Evolutionary conservation across 2,888 invertebrate species (phyloP).

Genomic region (Crematogaster levior): DNA sequence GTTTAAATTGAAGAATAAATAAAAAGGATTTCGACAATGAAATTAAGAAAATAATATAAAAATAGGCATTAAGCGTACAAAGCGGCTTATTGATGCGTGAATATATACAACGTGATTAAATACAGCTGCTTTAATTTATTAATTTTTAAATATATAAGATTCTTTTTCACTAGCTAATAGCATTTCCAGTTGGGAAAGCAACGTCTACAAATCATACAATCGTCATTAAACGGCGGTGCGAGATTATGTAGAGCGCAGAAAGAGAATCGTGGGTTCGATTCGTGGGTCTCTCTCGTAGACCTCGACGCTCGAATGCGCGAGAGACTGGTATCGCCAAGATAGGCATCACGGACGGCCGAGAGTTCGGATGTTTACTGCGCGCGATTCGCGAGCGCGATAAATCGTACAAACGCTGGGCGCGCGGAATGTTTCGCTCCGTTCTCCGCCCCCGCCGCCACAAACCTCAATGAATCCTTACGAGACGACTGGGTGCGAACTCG

Average conservation of each 20-base stretch:
- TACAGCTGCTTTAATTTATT: too few species aligned
- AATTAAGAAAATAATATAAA: too few species aligned
- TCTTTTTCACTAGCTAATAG: neutral
- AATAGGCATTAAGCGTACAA: too few species aligned
- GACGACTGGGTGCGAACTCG: conserved; percentile 14
- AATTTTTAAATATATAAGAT: neutral
- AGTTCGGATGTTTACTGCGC: conserved; percentile 57
- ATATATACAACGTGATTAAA: too few species aligned
- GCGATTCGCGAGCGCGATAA: conserved; percentile 65
- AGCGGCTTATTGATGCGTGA: too few species aligned
- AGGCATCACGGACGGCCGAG: conserved; percentile 27
- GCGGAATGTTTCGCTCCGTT: conserved; percentile 56
- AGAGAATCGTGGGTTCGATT: conserved; percentile 8
- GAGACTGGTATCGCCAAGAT: conserved; percentile 19
- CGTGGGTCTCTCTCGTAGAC: neutral
- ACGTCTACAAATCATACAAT: neutral
- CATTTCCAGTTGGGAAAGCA: neutral
- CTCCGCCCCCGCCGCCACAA: conserved; percentile 42
- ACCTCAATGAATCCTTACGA: conserved; percentile 70
- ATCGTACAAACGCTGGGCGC: conserved; percentile 56
- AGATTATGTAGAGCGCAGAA: neutral
- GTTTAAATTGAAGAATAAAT: too few species aligned
- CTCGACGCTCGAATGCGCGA: neutral
- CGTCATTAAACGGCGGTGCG: neutral
- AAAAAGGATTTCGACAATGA: too few species aligned